phyloP scores from a whole-genome alignment of 1,140 invertebrate species.

The Propsilocerus akamusi region DNA sequence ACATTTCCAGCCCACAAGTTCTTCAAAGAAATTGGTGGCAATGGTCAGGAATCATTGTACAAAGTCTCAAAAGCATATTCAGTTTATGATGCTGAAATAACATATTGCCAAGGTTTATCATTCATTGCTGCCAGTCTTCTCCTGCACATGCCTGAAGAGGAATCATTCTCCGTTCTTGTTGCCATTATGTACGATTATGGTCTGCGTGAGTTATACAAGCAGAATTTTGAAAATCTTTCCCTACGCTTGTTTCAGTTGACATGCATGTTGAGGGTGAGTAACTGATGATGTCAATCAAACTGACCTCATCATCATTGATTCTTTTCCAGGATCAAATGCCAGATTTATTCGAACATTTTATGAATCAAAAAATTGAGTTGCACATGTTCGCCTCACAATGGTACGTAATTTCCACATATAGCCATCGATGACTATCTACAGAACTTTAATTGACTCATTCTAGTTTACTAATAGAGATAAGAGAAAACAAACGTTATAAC shows the following conservation, averaged over 20 bases:
- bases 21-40: slow-evolving; percentile 81
- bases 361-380: slow-evolving; percentile 78
- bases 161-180: slow-evolving; percentile 92
- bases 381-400: slow-evolving; percentile 99
- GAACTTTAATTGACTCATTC: too few relatives aligned
- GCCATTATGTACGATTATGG: slow-evolving; percentile 96
- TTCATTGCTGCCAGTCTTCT: slow-evolving; percentile 90
- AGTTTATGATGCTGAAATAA: slow-evolving; percentile 91
- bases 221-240: slow-evolving; percentile 91
- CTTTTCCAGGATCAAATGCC: slow-evolving; percentile 65
- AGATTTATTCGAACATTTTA: slow-evolving; percentile 80
- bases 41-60: slow-evolving; percentile 86
- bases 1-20: slow-evolving; percentile 98
- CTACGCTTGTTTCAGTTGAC: slow-evolving; percentile 93
- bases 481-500: too few relatives aligned
- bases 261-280: slow-evolving; percentile 67
- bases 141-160: slow-evolving; percentile 99
- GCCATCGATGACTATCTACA: too few relatives aligned
- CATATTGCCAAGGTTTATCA: slow-evolving; percentile 96
- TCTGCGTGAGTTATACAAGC: slow-evolving; percentile 84
- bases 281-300: slow-evolving; percentile 1
- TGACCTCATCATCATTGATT: slow-evolving; percentile 9
- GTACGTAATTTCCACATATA: too few relatives aligned
- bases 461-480: too few relatives aligned
- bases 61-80: slow-evolving; percentile 95